phyloP scores from a whole-genome alignment of 2,113 vertebrate species.

The Catharus fuscescens region DNA sequence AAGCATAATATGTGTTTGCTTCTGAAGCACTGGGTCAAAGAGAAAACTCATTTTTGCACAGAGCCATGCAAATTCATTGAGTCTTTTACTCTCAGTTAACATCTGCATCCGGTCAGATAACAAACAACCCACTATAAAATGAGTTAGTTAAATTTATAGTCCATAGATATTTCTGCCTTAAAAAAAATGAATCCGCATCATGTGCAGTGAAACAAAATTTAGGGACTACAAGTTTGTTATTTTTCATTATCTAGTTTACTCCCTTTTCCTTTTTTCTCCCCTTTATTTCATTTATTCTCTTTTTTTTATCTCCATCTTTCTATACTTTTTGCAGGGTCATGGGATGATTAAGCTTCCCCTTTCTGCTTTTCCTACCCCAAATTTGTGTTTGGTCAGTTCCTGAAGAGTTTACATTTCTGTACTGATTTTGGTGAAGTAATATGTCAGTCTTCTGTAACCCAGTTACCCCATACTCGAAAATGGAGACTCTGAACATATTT shows the following conservation, averaged over 20 bases:
- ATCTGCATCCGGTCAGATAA: not conserved
- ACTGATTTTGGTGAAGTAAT: not conserved
- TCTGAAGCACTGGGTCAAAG: not conserved
- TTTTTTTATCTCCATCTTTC: not conserved
- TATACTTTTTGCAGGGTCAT: not conserved
- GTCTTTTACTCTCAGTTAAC: not conserved
- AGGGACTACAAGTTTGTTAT: not conserved
- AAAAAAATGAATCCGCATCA: not conserved
- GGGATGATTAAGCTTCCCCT: not conserved
- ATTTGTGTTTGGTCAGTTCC: not conserved
- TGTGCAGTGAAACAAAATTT: not conserved
- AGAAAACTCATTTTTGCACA: not conserved
- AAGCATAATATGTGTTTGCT: not conserved
- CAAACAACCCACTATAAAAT: not conserved
- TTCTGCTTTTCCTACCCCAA: not conserved
- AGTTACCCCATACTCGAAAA: not conserved
- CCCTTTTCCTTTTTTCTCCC: rapidly evolving
- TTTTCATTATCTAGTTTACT: not conserved
- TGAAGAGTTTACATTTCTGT: not conserved
- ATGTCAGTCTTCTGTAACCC: not conserved
- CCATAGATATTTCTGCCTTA: not conserved
- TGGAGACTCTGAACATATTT: not conserved
- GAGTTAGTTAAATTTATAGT: not conserved
- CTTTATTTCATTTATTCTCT: not conserved
- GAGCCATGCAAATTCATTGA: not conserved